Evolutionary conservation across 2,113 vertebrate genomes (phyloP).

Genomic region (Psilopogon haemacephalus): DNA sequence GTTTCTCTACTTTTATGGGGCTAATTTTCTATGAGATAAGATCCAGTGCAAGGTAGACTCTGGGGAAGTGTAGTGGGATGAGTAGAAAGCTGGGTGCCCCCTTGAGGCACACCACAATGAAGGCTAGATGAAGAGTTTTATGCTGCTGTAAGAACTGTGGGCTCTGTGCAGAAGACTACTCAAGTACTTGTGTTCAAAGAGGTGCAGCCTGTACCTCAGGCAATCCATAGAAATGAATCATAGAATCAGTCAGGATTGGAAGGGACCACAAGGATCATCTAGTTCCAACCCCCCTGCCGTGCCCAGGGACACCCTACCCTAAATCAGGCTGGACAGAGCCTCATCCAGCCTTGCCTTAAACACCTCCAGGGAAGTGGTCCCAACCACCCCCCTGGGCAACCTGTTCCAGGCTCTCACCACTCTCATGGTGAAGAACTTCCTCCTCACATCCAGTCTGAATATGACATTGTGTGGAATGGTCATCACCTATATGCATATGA

Average conservation of each 20-base stretch:
- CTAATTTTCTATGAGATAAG: not conserved
- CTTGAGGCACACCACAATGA: not conserved
- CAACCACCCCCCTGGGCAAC: too few species aligned
- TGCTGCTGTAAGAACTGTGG: not conserved
- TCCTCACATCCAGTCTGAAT: too few species aligned
- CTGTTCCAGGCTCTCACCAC: too few species aligned
- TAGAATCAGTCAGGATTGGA: too few species aligned
- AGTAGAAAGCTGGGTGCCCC: not conserved
- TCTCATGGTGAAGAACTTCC: too few species aligned
- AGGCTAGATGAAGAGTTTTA: not conserved
- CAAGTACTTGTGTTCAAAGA: not conserved
- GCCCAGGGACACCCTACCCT: too few species aligned
- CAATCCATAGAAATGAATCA: not conserved
- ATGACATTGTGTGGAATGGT: not conserved
- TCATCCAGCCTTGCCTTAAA: too few species aligned
- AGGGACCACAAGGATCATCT: too few species aligned
- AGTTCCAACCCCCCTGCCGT: too few species aligned
- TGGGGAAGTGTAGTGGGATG: not conserved
- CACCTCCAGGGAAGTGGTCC: too few species aligned
- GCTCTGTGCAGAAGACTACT: not conserved
- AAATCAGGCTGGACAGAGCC: too few species aligned
- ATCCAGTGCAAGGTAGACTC: not conserved
- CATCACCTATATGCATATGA: not conserved
- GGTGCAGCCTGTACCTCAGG: rapidly evolving
- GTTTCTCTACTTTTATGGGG: not conserved